phyloP scores from a whole-genome alignment of 2,888 invertebrate genomes.

The Drosophila melanocephala region DNA sequence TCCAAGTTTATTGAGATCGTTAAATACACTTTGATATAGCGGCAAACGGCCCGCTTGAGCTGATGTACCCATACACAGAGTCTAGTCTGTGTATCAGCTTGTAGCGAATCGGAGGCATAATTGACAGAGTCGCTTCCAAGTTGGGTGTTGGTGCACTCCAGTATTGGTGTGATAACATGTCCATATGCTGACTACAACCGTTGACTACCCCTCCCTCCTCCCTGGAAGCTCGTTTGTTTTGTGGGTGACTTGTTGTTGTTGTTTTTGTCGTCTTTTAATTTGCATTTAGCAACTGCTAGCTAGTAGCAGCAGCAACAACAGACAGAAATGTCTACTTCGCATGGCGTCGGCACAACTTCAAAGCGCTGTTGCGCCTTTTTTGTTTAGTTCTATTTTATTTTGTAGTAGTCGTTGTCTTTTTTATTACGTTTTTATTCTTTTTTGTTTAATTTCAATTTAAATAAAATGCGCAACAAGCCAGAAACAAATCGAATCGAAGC shows the following conservation, averaged over 20 bases:
- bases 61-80: constrained; percentile 6
- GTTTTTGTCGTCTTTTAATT: constrained; percentile 62
- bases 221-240: constrained; percentile 31
- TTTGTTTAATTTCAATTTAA: constrained; percentile 62
- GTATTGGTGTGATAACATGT: constrained; percentile 61
- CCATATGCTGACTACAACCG: constrained; percentile 37
- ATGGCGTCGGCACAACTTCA: constrained; percentile 74
- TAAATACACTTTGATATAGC: neutral
- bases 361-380: constrained; percentile 48
- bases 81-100: constrained; percentile 9
- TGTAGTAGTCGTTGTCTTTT: constrained; percentile 2
- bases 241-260: constrained; percentile 56
- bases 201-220: too few species aligned
- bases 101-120: constrained; percentile 49
- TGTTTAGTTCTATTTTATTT: constrained; percentile 38
- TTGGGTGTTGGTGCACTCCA: constrained; percentile 33
- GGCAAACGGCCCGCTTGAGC: neutral
- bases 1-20: neutral
- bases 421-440: constrained; percentile 29
- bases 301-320: constrained; percentile 34
- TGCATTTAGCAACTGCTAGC: constrained; percentile 63
- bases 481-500: constrained; percentile 28
- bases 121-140: constrained; percentile 49
- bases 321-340: constrained; percentile 59
- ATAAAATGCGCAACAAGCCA: constrained; percentile 59